These are phyloP conservation scores for Andrena hattorfiana DNA, from an alignment of 2,888 invertebrate genomes.

Conservation along the genomic window DNA sequence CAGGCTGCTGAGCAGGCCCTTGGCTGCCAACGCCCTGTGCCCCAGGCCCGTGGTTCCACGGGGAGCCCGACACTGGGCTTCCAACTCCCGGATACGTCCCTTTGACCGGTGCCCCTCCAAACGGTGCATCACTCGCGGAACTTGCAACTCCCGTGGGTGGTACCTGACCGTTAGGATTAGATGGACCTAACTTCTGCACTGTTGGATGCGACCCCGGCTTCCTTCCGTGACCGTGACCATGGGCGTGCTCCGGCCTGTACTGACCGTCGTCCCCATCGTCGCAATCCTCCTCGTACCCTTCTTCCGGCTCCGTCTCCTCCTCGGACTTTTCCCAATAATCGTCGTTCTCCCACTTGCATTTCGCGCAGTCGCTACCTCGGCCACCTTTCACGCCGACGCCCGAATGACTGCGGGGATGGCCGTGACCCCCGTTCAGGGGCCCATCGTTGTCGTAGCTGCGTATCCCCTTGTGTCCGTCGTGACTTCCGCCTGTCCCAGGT, in stretches of 20 bases:
- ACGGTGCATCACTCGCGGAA: not conserved
- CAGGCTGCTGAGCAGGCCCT: not conserved
- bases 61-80: not conserved
- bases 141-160: not conserved
- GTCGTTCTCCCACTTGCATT: slow-evolving; percentile 66
- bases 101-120: not conserved
- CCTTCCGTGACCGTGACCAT: slow-evolving; percentile 8
- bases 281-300: slow-evolving; percentile 50
- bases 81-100: not conserved
- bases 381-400: slow-evolving; percentile 12
- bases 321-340: slow-evolving; percentile 64
- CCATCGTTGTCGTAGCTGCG: slow-evolving; percentile 59
- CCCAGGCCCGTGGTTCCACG: not conserved
- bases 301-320: slow-evolving; percentile 45
- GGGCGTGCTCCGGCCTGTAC: slow-evolving; percentile 39
- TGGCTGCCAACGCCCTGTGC: not conserved
- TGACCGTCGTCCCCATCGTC: slow-evolving; percentile 62
- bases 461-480: slow-evolving; percentile 58
- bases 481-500: not conserved
- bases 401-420: not conserved
- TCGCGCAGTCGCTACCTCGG: slow-evolving; percentile 36
- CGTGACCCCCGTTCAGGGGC: not conserved
- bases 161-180: not conserved
- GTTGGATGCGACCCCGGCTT: slow-evolving; percentile 3
- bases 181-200: slow-evolving; percentile 45